phyloP scores from a whole-genome alignment of 2,888 invertebrate genomes.

The Parnassius mnemosyne region DNA sequence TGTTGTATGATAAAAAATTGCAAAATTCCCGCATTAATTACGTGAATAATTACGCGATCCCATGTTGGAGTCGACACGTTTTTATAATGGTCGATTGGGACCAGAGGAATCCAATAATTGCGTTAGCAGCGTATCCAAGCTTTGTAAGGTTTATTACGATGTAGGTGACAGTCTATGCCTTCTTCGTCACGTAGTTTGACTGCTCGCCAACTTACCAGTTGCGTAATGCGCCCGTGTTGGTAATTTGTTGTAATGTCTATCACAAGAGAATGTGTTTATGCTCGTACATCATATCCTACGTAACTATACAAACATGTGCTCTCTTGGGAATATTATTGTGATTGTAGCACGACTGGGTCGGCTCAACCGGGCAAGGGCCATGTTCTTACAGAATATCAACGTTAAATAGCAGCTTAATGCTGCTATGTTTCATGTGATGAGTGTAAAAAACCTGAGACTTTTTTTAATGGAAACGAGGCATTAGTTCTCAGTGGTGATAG shows the following conservation, averaged over 20 bases:
- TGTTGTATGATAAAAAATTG: constrained; percentile 41
- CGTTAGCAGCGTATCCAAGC: constrained; percentile 28
- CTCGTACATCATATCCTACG: too few species aligned
- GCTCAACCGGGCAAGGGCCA: too few species aligned
- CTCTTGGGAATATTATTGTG: not conserved
- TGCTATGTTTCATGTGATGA: too few species aligned
- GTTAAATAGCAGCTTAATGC: too few species aligned
- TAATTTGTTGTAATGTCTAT: constrained; percentile 9
- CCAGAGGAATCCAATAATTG: constrained; percentile 37
- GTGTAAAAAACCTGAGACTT: too few species aligned
- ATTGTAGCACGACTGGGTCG: too few species aligned
- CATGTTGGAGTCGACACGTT: constrained; percentile 50
- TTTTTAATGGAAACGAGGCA: too few species aligned
- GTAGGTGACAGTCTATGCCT: constrained; percentile 32
- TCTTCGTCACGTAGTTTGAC: constrained; percentile 19
- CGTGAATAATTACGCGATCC: constrained; percentile 52
- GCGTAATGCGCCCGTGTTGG: constrained; percentile 1
- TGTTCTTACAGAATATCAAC: too few species aligned
- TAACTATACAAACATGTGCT: not conserved
- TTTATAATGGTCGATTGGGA: constrained; percentile 34
- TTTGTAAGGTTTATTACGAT: constrained; percentile 20
- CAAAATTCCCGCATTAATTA: constrained; percentile 46
- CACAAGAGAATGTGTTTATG: too few species aligned
- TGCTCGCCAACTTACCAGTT: not conserved
- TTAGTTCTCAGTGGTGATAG: too few species aligned